Evolutionary conservation across 2,888 invertebrate species (phyloP).

Genomic region (Meteorus colon): DNA sequence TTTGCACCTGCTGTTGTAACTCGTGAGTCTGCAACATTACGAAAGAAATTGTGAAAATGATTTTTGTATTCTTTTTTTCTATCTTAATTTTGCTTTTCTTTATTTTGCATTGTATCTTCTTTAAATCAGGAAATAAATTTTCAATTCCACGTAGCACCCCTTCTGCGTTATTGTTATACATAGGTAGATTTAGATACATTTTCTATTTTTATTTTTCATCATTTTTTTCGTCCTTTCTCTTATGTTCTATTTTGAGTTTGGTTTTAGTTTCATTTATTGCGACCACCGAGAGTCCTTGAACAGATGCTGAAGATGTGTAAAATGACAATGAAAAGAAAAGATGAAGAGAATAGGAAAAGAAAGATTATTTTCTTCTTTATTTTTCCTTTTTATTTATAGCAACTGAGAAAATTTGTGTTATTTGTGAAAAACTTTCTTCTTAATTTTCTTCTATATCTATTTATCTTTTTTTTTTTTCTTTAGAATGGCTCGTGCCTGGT

Average conservation of each 20-base stretch:
- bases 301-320: not conserved
- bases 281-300: constrained; percentile 2
- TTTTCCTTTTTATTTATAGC: not conserved
- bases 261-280: not conserved
- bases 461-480: not conserved
- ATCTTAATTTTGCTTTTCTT: not conserved
- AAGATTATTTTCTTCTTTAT: not conserved
- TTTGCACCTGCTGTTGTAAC: not conserved
- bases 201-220: not conserved
- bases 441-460: not conserved
- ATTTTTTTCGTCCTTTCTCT: not conserved
- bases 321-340: not conserved
- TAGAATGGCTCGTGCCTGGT: constrained; percentile 1
- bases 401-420: not conserved
- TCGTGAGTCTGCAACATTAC: constrained; percentile 1
- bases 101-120: not conserved
- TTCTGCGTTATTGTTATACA: constrained; percentile 5
- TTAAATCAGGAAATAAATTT: not conserved
- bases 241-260: not conserved
- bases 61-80: not conserved
- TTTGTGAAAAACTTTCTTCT: not conserved
- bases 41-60: not conserved
- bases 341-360: not conserved
- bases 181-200: not conserved
- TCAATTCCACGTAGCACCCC: not conserved